phyloP scores from a whole-genome alignment of 2,888 invertebrate species.

The Thysanoteuthis rhombus region DNA sequence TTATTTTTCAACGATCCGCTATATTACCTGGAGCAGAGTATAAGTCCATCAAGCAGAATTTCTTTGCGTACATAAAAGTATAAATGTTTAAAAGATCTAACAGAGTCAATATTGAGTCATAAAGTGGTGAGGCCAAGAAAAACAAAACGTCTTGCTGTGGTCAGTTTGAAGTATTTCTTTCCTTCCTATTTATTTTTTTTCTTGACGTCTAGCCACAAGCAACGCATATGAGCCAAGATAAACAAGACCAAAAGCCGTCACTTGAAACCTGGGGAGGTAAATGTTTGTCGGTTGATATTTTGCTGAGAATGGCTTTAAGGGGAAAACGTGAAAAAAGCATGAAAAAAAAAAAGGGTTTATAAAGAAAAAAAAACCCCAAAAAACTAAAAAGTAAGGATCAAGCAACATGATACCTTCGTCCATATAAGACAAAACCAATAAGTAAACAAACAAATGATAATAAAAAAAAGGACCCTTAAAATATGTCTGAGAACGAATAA shows the following conservation, averaged over 20 bases:
- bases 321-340: neutral
- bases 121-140: neutral
- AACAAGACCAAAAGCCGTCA: too few relatives aligned
- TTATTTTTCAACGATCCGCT: too few relatives aligned
- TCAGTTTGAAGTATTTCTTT: neutral
- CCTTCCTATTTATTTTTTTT: too few relatives aligned
- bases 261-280: neutral
- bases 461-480: too few relatives aligned
- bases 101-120: neutral
- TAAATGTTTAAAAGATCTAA: neutral
- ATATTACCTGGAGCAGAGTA: too few relatives aligned
- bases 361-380: too few relatives aligned
- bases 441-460: neutral
- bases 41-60: too few relatives aligned
- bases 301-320: neutral
- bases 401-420: neutral
- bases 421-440: neutral
- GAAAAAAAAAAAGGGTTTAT: neutral
- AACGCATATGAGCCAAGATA: neutral
- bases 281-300: neutral
- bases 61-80: neutral
- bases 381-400: neutral
- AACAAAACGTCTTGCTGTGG: slow-evolving; percentile 12
- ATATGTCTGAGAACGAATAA: too few relatives aligned
- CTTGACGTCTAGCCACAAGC: neutral